These are phyloP conservation scores for Dolichoris vasculosae DNA, from an alignment of 1,140 invertebrate species.

Conservation along the genomic window DNA sequence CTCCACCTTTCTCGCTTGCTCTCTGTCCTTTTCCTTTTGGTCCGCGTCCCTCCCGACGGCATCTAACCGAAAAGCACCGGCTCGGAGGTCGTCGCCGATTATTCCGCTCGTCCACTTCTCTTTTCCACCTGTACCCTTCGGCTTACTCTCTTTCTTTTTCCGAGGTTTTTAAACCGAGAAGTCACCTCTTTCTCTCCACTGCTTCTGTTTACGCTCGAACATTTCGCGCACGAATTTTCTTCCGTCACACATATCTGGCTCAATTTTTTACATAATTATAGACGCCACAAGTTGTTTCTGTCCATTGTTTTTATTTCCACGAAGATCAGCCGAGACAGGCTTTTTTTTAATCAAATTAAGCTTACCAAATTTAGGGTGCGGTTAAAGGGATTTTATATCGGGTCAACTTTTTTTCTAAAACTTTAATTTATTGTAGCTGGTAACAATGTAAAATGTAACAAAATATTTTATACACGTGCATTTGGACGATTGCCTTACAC, in stretches of 20 bases:
- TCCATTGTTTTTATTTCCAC: constrained; percentile 5
- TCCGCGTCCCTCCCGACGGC: constrained; percentile 51
- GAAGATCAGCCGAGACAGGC: background rate
- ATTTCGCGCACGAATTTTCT: constrained; percentile 31
- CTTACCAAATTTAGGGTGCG: background rate
- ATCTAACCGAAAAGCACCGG: constrained; percentile 29
- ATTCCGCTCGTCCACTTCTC: constrained; percentile 45
- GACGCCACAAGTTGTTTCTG: constrained; percentile 2
- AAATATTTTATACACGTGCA: background rate
- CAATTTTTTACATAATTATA: constrained; percentile 18
- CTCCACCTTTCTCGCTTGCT: constrained; percentile 21
- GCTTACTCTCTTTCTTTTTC: constrained; percentile 27
- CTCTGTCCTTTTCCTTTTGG: constrained; percentile 34
- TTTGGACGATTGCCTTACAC: background rate
- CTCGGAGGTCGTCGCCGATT: constrained; percentile 45
- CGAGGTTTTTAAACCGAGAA: constrained; percentile 36
- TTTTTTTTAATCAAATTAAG: background rate
- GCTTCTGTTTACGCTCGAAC: constrained; percentile 21
- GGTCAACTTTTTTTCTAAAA: background rate
- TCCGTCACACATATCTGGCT: constrained; percentile 8
- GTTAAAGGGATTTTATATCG: background rate
- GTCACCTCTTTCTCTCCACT: background rate
- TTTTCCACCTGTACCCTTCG: constrained; percentile 51
- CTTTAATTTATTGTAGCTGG: background rate
- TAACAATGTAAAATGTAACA: background rate